Evolutionary conservation across 2,797 vertebrate species (phyloP).

Genomic region (Okamejei kenojei): DNA sequence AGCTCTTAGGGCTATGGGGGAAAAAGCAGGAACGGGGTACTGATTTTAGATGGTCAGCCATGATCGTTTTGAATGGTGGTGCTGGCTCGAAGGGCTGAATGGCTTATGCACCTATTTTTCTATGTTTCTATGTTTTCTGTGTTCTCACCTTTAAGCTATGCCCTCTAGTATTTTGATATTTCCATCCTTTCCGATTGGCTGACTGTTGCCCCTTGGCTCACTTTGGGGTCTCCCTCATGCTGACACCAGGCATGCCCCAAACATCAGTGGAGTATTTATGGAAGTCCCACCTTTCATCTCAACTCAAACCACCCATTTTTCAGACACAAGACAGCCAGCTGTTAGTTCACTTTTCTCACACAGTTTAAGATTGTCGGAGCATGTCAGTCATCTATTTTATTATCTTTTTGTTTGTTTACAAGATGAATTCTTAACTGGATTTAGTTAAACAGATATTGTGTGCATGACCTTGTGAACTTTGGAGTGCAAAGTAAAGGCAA

Average conservation of each 20-base stretch:
- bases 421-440: slow-evolving; percentile 22
- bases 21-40: too few relatives aligned
- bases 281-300: background rate
- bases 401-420: slow-evolving; percentile 5
- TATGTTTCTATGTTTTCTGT: too few relatives aligned
- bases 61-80: too few relatives aligned
- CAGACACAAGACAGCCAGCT: background rate
- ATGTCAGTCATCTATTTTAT: background rate
- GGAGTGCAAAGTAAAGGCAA: slow-evolving; percentile 14
- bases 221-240: background rate
- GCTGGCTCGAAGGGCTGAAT: too few relatives aligned
- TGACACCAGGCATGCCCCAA: background rate
- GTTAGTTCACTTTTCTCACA: background rate
- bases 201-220: background rate
- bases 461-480: slow-evolving; percentile 27
- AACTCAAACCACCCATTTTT: background rate
- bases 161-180: too few relatives aligned
- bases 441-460: slow-evolving; percentile 4
- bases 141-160: too few relatives aligned
- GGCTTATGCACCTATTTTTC: too few relatives aligned
- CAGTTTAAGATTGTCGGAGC: background rate
- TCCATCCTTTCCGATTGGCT: too few relatives aligned
- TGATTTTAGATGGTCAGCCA: too few relatives aligned
- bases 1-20: too few relatives aligned
- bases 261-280: background rate